phyloP scores from a whole-genome alignment of 2,113 vertebrate genomes.

The Antennarius striatus region DNA sequence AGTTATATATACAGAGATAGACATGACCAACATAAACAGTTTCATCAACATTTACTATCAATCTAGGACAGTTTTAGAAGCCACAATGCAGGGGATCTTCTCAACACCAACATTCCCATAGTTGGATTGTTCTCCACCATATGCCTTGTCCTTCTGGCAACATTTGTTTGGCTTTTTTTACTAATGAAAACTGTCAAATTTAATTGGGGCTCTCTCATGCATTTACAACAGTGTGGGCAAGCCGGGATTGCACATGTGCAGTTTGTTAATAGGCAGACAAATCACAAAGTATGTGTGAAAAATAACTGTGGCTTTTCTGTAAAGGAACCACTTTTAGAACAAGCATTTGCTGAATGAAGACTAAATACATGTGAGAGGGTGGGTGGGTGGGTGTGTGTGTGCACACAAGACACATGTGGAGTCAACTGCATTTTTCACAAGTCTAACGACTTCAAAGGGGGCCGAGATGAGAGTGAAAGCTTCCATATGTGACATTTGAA shows the following conservation, averaged over 20 bases:
- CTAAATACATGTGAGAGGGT: conserved; percentile 20
- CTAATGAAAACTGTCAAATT: conserved; percentile 43
- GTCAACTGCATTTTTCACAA: conserved; percentile 77
- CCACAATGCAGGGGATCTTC: neutral
- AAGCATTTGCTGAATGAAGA: conserved; percentile 39
- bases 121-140: neutral
- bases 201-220: conserved; percentile 17
- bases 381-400: conserved; percentile 31
- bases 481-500: conserved; percentile 84
- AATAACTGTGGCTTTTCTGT: conserved; percentile 70
- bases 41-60: neutral
- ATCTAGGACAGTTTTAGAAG: neutral
- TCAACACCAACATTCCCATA: neutral
- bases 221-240: conserved; percentile 29
- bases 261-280: conserved; percentile 65
- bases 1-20: neutral
- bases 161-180: conserved; percentile 20
- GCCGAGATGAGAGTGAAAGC: conserved; percentile 74
- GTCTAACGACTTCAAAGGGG: conserved; percentile 75
- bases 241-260: conserved; percentile 57
- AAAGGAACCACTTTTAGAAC: conserved; percentile 64
- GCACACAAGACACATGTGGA: conserved; percentile 64
- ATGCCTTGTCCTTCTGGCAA: conserved; percentile 3
- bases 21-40: neutral
- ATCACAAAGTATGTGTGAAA: conserved; percentile 71